These are phyloP conservation scores for Anabas testudineus DNA, from an alignment of 2,797 vertebrate species.

Conservation along the genomic window DNA sequence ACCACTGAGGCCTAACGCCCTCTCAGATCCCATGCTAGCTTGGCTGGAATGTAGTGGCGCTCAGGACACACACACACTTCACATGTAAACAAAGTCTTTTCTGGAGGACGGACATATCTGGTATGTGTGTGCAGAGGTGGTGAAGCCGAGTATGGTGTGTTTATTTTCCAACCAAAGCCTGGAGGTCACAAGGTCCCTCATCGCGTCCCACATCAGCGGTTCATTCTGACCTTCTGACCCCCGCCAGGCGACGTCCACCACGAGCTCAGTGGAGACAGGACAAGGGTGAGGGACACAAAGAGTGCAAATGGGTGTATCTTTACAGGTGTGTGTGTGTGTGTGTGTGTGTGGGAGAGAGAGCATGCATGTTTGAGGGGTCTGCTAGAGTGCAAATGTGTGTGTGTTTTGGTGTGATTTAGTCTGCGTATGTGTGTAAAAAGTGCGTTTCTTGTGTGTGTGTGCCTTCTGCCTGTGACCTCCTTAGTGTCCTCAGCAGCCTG, in stretches of 20 bases:
- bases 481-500: conserved; percentile 60
- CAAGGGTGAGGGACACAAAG: conserved; percentile 58
- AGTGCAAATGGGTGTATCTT: conserved; percentile 49
- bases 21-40: conserved; percentile 76
- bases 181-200: conserved; percentile 75
- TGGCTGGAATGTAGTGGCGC: conserved; percentile 88
- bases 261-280: conserved; percentile 35
- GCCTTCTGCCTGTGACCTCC: conserved; percentile 40
- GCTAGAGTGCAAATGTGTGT: conserved; percentile 60
- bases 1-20: conserved; percentile 25
- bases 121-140: conserved; percentile 17
- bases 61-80: conserved; percentile 42
- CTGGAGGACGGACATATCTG: conserved; percentile 57
- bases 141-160: conserved; percentile 4
- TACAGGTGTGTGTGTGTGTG: conserved; percentile 31
- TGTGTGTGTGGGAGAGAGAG: conserved; percentile 33
- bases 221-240: conserved; percentile 82
- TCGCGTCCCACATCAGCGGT: conserved; percentile 69
- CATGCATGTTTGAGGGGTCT: conserved; percentile 66
- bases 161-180: conserved; percentile 20
- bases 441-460: conserved; percentile 56
- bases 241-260: conserved; percentile 33
- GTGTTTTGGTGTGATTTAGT: conserved; percentile 17
- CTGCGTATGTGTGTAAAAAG: conserved; percentile 57
- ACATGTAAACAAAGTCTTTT: conserved; percentile 76